A percentile compares a stretch with the other conserved stretches of the same genome.
phyloP scores from a whole-genome alignment of 2,113 vertebrate species.

The Scopus umbretta region DNA sequence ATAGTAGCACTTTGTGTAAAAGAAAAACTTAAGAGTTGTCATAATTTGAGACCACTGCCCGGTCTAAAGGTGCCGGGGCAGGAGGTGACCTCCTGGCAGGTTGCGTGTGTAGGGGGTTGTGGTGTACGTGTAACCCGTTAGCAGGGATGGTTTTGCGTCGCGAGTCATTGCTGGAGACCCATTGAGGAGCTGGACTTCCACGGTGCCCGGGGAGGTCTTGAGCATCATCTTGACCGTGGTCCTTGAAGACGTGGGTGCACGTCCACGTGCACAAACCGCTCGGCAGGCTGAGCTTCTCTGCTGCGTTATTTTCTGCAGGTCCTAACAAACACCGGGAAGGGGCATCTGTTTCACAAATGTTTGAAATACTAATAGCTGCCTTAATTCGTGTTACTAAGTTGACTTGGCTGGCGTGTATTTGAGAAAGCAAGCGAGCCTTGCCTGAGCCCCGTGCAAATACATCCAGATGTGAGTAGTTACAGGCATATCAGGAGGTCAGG shows the following conservation, averaged over 20 bases:
- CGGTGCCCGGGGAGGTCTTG: rapidly evolving
- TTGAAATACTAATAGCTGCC: background rate
- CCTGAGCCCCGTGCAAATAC: background rate
- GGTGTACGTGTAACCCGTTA: background rate
- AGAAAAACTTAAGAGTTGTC: background rate
- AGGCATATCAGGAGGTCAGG: background rate
- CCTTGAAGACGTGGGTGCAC: background rate
- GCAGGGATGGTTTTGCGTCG: rapidly evolving
- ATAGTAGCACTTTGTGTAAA: background rate
- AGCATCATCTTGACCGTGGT: background rate
- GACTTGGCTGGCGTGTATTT: background rate
- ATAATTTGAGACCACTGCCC: background rate
- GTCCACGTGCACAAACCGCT: rapidly evolving
- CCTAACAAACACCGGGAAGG: background rate
- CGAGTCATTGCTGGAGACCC: background rate
- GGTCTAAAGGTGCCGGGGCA: background rate
- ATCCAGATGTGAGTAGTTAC: background rate
- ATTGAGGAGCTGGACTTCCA: rapidly evolving
- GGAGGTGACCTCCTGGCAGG: background rate
- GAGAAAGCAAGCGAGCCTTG: background rate
- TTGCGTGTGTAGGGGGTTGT: background rate
- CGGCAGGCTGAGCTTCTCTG: background rate
- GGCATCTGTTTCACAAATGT: background rate
- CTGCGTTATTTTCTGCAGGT: background rate
- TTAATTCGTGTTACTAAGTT: background rate